Base-by-base conservation (phyloP, 2,113 vertebrate genomes). In the Scophthalmus maximus region DNA sequence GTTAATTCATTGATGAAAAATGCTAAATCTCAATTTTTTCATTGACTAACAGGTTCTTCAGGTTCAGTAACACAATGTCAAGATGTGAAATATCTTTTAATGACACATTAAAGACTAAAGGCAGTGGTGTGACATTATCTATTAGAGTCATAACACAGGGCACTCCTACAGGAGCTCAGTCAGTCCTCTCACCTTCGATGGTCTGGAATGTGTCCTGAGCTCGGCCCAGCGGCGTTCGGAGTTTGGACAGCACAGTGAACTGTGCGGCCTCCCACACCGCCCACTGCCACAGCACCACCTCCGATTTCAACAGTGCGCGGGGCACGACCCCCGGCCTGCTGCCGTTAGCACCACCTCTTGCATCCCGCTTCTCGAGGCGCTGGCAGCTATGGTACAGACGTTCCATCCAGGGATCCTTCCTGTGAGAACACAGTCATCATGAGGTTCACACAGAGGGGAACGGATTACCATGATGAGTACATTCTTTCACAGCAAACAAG, bases 131-230 rank as follows among this genome's bases (percentile, higher is more conserved):
- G n/a, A n/a, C n/a, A n/a, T n/a, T n/a, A n/a, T n/a, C n/a, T n/a
- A n/a, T n/a, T n/a, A n/a, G n/a, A n/a, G n/a, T n/a, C n/a, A n/a
- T n/a, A n/a, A n/a, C n/a, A n/a, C n/a, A n/a, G n/a, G n/a, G n/a
- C n/a, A n/a, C 30, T 8, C 30, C 30, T 5, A 32, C 4, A 32
- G 8, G 30, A 32, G 5, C 4, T 4, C 4, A 32, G 5, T 8
- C 8, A 8, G 20, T 49, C n/a, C 46, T 8, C 18, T 92, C 87
- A 99, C 98, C 97, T 95, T 99, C 98, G 55, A 99, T 99, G 22
- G 98, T 99, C 84, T 99, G 98, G 91, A 99, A 99, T 0, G 98
- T 99, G 85, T 99, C 98, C 77, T 99, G 98, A 14, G 98, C 98
- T 78, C 98, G 94, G 49, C 98, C 98, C 62, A 99, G 90, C 0